phyloP scores from a whole-genome alignment of 2,113 vertebrate species.

The Struthidea cinerea region DNA sequence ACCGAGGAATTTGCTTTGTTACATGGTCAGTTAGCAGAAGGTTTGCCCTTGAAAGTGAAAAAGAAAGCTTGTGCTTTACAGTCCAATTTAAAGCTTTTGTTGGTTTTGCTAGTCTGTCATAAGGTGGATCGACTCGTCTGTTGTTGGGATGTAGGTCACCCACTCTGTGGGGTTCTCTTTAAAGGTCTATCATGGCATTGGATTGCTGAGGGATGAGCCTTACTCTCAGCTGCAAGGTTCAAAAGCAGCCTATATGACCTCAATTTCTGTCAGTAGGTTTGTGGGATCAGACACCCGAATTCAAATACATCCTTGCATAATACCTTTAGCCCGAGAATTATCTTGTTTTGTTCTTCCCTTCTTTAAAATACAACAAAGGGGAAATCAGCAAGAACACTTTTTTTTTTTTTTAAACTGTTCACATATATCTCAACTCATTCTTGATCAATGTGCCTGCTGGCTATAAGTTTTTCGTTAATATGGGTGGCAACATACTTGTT shows the following conservation, averaged over 20 bases:
- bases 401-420: no score
- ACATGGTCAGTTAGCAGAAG: not conserved
- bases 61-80: not conserved
- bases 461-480: not conserved
- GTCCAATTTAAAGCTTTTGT: not conserved
- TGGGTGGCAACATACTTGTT: not conserved
- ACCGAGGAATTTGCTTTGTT: not conserved
- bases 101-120: not conserved
- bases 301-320: not conserved
- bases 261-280: not conserved
- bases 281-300: not conserved
- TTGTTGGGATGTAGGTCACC: conserved; percentile 1
- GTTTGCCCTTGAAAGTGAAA: not conserved
- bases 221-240: not conserved
- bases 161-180: not conserved
- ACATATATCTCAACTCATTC: not conserved
- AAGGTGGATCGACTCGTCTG: not conserved
- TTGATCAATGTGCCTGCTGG: not conserved
- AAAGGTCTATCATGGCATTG: not conserved
- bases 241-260: not conserved
- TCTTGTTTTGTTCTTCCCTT: not conserved
- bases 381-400: not conserved
- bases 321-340: not conserved
- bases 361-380: not conserved
- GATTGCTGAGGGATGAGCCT: not conserved